These are phyloP conservation scores for Hippocampus barbouri DNA, from an alignment of 2,113 vertebrate species.

Conservation along the genomic window DNA sequence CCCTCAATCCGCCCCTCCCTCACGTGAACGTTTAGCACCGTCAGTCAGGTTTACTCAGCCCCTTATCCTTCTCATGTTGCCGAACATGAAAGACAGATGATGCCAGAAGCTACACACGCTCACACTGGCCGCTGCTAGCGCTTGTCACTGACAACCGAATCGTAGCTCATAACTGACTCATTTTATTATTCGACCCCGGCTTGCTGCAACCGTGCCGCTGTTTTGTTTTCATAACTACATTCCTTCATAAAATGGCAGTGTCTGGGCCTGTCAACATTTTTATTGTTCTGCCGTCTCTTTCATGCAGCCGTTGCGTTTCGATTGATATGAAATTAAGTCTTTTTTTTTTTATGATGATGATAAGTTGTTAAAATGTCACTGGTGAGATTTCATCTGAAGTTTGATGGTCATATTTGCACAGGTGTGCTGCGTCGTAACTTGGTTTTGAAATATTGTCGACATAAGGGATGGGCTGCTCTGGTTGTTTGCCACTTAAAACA, in stretches of 20 bases:
- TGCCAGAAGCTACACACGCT: conserved; percentile 5
- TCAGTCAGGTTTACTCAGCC: conserved; percentile 19
- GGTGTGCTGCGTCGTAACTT: background rate
- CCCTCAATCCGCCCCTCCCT: conserved; percentile 39
- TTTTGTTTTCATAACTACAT: conserved; percentile 22
- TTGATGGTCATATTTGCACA: background rate
- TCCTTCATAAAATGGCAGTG: conserved; percentile 29
- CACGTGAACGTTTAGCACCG: conserved; percentile 31
- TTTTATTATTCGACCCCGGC: conserved; percentile 5
- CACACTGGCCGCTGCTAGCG: background rate
- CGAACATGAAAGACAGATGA: conserved; percentile 7
- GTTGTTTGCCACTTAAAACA: background rate
- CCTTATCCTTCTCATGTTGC: conserved; percentile 10
- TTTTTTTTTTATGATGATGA: background rate
- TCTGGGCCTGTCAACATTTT: conserved; percentile 39
- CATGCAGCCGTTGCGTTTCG: background rate
- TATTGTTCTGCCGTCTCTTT: conserved; percentile 10
- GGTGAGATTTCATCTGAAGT: background rate
- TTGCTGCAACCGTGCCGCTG: background rate
- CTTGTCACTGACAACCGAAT: conserved; percentile 6
- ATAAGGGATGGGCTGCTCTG: background rate
- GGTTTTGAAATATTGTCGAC: background rate
- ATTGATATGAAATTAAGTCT: background rate
- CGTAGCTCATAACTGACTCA: background rate
- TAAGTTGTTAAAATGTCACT: background rate